These are phyloP conservation scores for Poecilia wingei DNA, from an alignment of 2,797 vertebrate genomes.

Conservation along the genomic window DNA sequence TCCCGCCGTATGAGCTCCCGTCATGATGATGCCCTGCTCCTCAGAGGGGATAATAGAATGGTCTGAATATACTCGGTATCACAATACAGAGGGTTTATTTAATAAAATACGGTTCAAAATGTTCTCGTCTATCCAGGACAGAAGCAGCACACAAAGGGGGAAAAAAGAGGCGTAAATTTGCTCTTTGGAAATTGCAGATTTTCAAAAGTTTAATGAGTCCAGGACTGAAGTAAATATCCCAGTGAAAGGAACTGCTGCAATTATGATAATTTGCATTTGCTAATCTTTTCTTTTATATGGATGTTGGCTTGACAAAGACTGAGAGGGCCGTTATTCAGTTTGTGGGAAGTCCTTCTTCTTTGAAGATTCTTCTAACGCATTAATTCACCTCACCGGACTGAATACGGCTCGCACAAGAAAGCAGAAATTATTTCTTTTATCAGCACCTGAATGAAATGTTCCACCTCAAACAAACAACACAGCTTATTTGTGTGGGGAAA, in stretches of 20 bases:
- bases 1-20: neutral
- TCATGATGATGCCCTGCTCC: neutral
- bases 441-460: neutral
- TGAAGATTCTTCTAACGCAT: conserved; percentile 10
- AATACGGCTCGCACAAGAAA: neutral
- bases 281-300: conserved; percentile 19
- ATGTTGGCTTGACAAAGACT: conserved; percentile 5
- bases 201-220: conserved; percentile 28
- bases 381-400: conserved; percentile 4
- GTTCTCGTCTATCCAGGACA: conserved; percentile 11
- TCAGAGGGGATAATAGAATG: neutral
- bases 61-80: neutral
- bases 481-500: conserved; percentile 14
- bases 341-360: conserved; percentile 3
- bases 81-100: neutral
- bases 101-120: conserved; percentile 6
- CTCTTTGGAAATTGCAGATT: conserved; percentile 18
- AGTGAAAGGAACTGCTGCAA: conserved; percentile 18
- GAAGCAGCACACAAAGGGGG: conserved; percentile 7
- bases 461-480: conserved; percentile 7
- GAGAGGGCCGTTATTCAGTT: conserved; percentile 1
- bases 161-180: neutral
- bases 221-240: conserved; percentile 24
- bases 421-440: conserved; percentile 7
- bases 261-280: conserved; percentile 18